Evolutionary conservation across 2,797 vertebrate genomes (phyloP).

Genomic region (Pempheris klunzingeri): DNA sequence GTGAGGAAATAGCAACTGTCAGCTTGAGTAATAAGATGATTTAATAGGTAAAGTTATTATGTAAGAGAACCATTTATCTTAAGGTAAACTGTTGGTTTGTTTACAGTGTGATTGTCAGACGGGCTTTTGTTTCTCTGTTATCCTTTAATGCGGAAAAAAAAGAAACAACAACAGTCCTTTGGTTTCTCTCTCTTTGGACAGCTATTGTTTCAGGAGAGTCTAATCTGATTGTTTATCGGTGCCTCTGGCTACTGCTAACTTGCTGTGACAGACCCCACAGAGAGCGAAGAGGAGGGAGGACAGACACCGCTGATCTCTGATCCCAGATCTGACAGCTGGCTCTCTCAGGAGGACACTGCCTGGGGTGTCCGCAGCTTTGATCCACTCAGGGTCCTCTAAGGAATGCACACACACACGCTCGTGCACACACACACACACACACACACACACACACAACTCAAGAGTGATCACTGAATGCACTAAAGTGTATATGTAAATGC

Average conservation of each 20-base stretch:
- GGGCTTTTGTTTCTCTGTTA: not conserved
- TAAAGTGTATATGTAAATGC: constrained; percentile 41
- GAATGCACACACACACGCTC: constrained; percentile 63
- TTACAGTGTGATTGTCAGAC: not conserved
- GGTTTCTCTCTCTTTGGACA: constrained; percentile 20
- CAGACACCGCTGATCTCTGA: constrained; percentile 74
- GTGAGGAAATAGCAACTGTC: not conserved
- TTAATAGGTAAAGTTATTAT: not conserved
- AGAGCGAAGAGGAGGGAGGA: constrained; percentile 61
- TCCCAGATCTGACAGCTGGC: constrained; percentile 78
- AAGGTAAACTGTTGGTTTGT: not conserved
- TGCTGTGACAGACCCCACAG: constrained; percentile 78
- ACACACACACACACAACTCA: constrained; percentile 19
- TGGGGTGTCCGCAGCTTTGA: constrained; percentile 79
- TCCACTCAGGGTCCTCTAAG: constrained; percentile 69
- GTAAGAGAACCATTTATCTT: not conserved
- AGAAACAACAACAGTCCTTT: not conserved
- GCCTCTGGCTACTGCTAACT: constrained; percentile 71
- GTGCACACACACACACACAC: constrained; percentile 31
- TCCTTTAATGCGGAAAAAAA: constrained; percentile 11
- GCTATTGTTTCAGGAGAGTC: constrained; percentile 42
- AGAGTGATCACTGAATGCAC: constrained; percentile 13
- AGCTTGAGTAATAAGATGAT: not conserved
- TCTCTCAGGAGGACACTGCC: constrained; percentile 73
- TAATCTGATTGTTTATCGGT: constrained; percentile 72